Evolutionary conservation across 2,797 vertebrate genomes (phyloP).

Genomic region (Microhierax caerulescens): DNA sequence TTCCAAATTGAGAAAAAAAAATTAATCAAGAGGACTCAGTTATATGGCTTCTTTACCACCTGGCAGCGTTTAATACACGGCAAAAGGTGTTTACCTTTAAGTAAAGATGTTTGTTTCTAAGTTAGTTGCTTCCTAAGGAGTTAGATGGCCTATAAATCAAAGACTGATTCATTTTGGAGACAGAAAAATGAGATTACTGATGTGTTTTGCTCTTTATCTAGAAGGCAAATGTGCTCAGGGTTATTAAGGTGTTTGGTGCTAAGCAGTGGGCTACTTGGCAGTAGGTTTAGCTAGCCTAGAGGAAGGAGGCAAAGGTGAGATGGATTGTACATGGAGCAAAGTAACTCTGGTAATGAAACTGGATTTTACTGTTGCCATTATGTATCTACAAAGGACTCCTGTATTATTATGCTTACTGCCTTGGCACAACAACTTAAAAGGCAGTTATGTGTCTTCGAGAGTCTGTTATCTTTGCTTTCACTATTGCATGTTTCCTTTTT

Average conservation of each 20-base stretch:
- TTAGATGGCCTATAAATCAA: not conserved
- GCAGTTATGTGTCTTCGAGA: not conserved
- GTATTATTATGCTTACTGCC: not conserved
- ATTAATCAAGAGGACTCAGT: accelerated
- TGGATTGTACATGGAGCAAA: not conserved
- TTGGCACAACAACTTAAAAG: not conserved
- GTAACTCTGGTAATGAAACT: not conserved
- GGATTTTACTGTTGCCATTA: not conserved
- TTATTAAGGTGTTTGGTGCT: not conserved
- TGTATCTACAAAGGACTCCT: not conserved
- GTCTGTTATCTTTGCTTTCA: not conserved
- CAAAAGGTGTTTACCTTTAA: not conserved
- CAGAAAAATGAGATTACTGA: not conserved
- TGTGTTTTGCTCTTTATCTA: not conserved
- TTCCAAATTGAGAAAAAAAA: not conserved
- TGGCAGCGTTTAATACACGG: not conserved
- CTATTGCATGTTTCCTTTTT: not conserved
- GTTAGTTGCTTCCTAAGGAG: not conserved
- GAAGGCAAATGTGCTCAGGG: not conserved
- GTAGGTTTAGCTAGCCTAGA: not conserved
- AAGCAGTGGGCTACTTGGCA: not conserved
- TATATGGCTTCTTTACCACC: not conserved
- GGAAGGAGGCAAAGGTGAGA: not conserved
- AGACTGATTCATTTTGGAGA: not conserved
- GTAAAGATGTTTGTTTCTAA: not conserved